phyloP scores from a whole-genome alignment of 2,113 vertebrate species.

The Heliornis fulica region DNA sequence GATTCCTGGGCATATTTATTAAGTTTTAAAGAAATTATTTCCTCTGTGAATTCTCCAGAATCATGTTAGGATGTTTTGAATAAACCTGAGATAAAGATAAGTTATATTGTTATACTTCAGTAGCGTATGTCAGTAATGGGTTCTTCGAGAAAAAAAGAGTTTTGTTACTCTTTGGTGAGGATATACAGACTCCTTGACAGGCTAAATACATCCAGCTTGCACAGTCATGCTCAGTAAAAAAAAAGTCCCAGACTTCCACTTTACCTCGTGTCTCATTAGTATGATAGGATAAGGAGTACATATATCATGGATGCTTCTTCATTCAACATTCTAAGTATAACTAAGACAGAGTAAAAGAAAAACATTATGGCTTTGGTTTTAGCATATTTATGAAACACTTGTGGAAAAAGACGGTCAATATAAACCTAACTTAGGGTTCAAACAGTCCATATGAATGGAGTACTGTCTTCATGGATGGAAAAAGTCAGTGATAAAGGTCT shows the following conservation, averaged over 20 bases:
- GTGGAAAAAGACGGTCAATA: constrained; percentile 3
- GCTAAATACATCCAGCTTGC: neutral
- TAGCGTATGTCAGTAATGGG: neutral
- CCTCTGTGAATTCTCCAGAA: neutral
- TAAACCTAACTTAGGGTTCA: neutral
- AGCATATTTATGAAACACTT: neutral
- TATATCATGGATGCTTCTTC: neutral
- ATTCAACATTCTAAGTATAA: neutral
- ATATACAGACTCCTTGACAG: neutral
- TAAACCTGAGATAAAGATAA: neutral
- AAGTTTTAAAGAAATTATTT: neutral
- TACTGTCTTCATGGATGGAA: neutral
- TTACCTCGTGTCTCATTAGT: neutral
- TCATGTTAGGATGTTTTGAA: neutral
- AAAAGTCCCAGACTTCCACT: neutral
- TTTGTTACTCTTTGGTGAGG: neutral
- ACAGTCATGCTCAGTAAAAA: neutral
- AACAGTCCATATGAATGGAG: neutral
- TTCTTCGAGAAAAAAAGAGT: neutral
- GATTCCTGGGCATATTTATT: neutral
- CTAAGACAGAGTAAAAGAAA: neutral
- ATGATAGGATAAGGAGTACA: neutral
- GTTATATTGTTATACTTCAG: neutral
- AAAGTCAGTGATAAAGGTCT: constrained; percentile 13
- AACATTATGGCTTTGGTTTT: neutral